Evolutionary conservation across 2,888 invertebrate genomes (phyloP), one percentile per base, ranked within the genome.

Genomic region (Tenthredo amoena): DNA sequence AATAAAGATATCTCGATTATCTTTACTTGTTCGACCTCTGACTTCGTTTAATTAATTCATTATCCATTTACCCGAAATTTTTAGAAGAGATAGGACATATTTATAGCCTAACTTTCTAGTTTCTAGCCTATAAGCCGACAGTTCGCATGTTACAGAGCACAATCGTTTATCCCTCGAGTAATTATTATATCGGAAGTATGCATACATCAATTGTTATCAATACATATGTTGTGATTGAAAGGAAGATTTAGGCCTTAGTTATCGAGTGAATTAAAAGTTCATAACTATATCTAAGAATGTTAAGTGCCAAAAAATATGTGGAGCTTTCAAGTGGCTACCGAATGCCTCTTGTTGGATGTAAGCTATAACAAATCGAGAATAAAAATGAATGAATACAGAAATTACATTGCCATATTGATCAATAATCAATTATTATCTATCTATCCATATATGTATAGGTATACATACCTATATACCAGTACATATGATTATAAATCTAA

Each of bases 301-400:
- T 40, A 15, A 37, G 40, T 6, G 85, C 85, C 34, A 86, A 86
- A 47, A 86, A 87, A 85, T 88, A 84, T 81, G 91, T 93, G 87
- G 90, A 91, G 87, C 91, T 94, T 85, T 88, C 91, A 43, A 94
- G 93, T 91, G 95, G 95, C 77, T 92, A 94, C 89, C 88, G 90
- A 85, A 95, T 95, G 94, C 95, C 95, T 50, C 91, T 95, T 86
- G 92, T 95, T 89, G 95, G 95, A 92, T 94, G 95, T 95, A 94
- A 93, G 94, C 72, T 12, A 43, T n/a, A 86, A 89, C 47, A 72
- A 50, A 62, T 43, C 84, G 85, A 85, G 74, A 86, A 85, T 55
- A 26, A 21, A 47, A 76, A 26, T 74, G 0, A 34, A 15, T n/a
- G 2, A 58, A 74, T 79, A 68, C 68, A 86, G 65, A n/a, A 34